Percentiles rank a stretch among this genome's conserved stretches.
Evolutionary conservation across 2,888 invertebrate species (phyloP).

Genomic region (Formica aserva): DNA sequence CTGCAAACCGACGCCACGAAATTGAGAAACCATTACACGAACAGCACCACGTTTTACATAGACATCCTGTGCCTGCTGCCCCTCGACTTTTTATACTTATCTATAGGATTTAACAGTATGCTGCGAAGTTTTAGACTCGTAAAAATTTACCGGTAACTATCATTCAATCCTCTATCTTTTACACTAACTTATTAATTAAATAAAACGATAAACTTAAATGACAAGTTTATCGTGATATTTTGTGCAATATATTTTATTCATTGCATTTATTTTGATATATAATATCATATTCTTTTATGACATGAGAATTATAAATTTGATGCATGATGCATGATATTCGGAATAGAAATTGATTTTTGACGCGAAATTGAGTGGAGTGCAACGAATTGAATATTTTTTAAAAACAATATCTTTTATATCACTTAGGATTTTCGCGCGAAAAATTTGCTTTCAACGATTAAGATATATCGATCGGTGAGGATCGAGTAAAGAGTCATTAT

Average conservation of each 20-base stretch:
- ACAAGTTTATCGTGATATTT: background rate
- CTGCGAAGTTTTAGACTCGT: slow-evolving; percentile 97
- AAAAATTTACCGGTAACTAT: slow-evolving; percentile 93
- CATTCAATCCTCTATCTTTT: background rate
- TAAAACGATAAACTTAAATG: background rate
- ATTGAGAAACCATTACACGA: slow-evolving; percentile 98
- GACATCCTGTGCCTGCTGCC: slow-evolving; percentile 99
- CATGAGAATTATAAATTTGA: background rate
- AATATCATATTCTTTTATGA: background rate
- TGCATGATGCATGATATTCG: slow-evolving; percentile 31
- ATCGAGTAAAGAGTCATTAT: background rate
- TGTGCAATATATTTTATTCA: background rate
- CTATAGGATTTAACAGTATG: slow-evolving; percentile 98
- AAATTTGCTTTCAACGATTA: background rate
- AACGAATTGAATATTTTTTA: background rate
- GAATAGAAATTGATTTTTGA: background rate
- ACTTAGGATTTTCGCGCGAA: background rate
- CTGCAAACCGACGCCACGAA: slow-evolving; percentile 98
- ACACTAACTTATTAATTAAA: background rate
- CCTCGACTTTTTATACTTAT: slow-evolving; percentile 98
- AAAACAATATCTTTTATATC: background rate
- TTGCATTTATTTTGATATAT: background rate
- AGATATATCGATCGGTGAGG: background rate
- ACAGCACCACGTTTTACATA: slow-evolving; percentile 98
- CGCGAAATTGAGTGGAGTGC: slow-evolving; percentile 26